phyloP scores from a whole-genome alignment of 2,797 vertebrate species.

The Morus bassanus region DNA sequence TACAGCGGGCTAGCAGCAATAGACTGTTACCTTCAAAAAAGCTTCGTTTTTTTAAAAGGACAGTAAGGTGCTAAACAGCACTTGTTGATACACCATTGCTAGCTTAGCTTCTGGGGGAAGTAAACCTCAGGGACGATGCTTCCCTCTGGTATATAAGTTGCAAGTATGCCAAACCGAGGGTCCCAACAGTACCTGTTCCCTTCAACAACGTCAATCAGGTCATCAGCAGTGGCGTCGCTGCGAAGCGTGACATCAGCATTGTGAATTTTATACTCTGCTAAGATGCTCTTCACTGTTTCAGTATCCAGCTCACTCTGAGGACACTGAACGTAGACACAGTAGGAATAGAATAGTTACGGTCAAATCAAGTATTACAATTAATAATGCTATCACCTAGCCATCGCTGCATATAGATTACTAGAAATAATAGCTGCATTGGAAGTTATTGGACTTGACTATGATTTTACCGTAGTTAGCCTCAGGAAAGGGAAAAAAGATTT shows the following conservation, averaged over 20 bases:
- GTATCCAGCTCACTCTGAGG: constrained; percentile 89
- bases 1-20: background rate
- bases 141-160: background rate
- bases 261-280: constrained; percentile 97
- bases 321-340: constrained; percentile 74
- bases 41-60: background rate
- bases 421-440: background rate
- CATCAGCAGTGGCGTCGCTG: constrained; percentile 92
- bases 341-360: background rate
- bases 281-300: constrained; percentile 95
- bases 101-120: background rate
- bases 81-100: background rate
- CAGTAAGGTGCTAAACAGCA: background rate
- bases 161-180: background rate
- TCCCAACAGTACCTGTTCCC: constrained; percentile 87
- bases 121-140: background rate
- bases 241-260: constrained; percentile 96
- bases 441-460: background rate
- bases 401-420: background rate
- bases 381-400: background rate
- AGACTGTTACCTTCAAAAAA: background rate
- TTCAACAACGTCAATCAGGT: constrained; percentile 98
- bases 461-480: background rate
- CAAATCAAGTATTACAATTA: background rate
- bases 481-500: background rate